Base-by-base conservation (phyloP, 2,797 vertebrate genomes). In the Limnodromus scolopaceus region DNA sequence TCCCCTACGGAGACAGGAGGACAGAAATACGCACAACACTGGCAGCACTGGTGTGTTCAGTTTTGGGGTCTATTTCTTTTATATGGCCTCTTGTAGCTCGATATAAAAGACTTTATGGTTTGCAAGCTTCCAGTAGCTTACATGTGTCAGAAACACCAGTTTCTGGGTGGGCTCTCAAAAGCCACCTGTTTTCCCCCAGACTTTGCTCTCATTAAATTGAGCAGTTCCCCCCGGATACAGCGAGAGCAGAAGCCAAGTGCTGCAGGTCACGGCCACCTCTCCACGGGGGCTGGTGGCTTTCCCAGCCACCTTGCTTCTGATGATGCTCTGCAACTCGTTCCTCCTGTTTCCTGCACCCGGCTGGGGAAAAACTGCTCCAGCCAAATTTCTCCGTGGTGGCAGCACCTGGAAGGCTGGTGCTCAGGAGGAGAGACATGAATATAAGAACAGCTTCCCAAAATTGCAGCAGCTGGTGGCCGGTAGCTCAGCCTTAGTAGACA, bases 241-340 rank as follows among this genome's bases (percentile, higher is more conserved):
- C 0, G 2, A 81, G 55, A 43, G 45, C 25, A 41, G 43, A 57
- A 41, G 13, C 10, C 18, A 34, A 9, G 18, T 0, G 1, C 38
- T 0, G 0, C 16, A 4, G 20, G n/a, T 27, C 36, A 51, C 0
- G 1, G 36, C 23, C 1, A 0, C 28, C 1, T 55, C 49, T 70
- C 36, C 34, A 2, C 2, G 0, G 20, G 13, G 9, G 5, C 19
- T 19, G 16, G 30, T 8, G 38, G 15, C 58, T 89, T 91, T 57
- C 43, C 64, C 17, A 24, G 54, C 24, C 3, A 0, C 14, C 1
- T 11, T 3, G 41, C 18, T 63, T 22, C 58, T 41, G 13, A 20
- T 11, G 11, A 46, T 30, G 60, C 41, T 69, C 66, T 83, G 10
- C 18, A 25, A 10, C 53, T 71, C 3, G 0, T 22, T 15, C 27